Evolutionary conservation across 2,888 invertebrate species (phyloP), one percentile per base, ranked within the genome.

Genomic region (Brachyptera risi): DNA sequence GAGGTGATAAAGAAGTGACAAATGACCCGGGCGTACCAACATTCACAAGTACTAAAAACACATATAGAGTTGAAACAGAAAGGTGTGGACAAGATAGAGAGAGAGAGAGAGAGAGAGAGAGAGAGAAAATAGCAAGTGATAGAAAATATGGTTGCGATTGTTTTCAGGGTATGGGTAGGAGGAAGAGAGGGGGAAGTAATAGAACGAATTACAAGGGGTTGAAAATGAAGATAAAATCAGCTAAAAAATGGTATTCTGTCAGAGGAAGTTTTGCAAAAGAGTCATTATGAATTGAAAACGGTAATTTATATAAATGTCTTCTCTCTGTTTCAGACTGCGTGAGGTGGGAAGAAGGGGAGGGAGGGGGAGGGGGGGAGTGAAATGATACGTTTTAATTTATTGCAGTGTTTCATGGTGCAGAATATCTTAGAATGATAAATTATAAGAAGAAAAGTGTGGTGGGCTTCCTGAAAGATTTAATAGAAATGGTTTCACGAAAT

Each of bases 1-100:
- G 35, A 35, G 40, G 54, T 54, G 62, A 62, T 62, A 59, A 62
- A 56, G 51, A n/a, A n/a, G 54, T 54, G 62, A 58, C 58, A 62
- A 58, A 62, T 59, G 59, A 59, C 54, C 59, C n/a, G 26, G 54
- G 38, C 17, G 3, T n/a, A 4, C 17, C 15, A 4, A 4, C 35
- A 11, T 5, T 31, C 11, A 11, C 11, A 2, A 3, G 44, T 4
- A 21, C 49, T 49, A 47, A 61, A 56, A 61, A 49, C 49, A 26
- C 56, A 47, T 50, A 47, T 42, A 56, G n/a, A n/a, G n/a, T n/a
- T n/a, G n/a, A n/a, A n/a, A n/a, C n/a, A n/a, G n/a, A n/a, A n/a
- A n/a, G n/a, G n/a, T n/a, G n/a, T n/a, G n/a, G n/a, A n/a, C n/a
- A n/a, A n/a, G n/a, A n/a, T n/a, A n/a, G n/a, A n/a, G n/a, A n/a